Base-by-base conservation (phyloP, 2,113 vertebrate genomes). In the Lampris incognitus region DNA sequence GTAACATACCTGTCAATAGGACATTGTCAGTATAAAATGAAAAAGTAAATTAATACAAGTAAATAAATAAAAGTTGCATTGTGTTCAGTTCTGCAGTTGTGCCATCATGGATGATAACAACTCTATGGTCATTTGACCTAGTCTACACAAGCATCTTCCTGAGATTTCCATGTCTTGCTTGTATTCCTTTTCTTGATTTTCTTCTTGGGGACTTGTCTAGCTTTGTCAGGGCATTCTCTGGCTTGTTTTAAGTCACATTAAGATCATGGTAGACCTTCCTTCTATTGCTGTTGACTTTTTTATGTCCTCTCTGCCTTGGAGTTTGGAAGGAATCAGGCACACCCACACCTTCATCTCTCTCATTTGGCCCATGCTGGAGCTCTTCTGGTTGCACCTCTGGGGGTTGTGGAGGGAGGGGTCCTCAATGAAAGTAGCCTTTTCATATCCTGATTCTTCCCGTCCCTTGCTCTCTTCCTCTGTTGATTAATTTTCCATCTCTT, bases 121-220 rank as follows among this genome's bases (percentile, higher is more conserved):
- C 24, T 24, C 24, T 24, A 24, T 24, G 24, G 24, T 24, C 24
- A 24, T 24, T 24, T 24, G 24, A 24, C 24, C 24, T 24, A 24
- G 24, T 6, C 24, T 37, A 59, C 36, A 59, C n/a, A 59, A 59
- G 57, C 38, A 36, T 59, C 57, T 38, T 38, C 57, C 57, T 37
- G 57, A 59, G 57, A 59, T 59, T 59, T 37, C n/a, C 57, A 37
- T 59, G 57, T 59, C 57, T 38, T 59, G 24, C 36, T 2, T 38
- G 10, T 9, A 59, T 59, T 24, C 38, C 24, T 59, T 59, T 59
- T 59, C 57, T 59, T 38, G 57, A 36, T 59, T 59, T 59, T 1
- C 3, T 59, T 59, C 57, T 59, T 59, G 57, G 57, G n/a, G 57
- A 59, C 57, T 59, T 59, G 2, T 59, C 57, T 37, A 59, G 24